phyloP scores from a whole-genome alignment of 2,888 invertebrate genomes.

The Eurois occulta region DNA sequence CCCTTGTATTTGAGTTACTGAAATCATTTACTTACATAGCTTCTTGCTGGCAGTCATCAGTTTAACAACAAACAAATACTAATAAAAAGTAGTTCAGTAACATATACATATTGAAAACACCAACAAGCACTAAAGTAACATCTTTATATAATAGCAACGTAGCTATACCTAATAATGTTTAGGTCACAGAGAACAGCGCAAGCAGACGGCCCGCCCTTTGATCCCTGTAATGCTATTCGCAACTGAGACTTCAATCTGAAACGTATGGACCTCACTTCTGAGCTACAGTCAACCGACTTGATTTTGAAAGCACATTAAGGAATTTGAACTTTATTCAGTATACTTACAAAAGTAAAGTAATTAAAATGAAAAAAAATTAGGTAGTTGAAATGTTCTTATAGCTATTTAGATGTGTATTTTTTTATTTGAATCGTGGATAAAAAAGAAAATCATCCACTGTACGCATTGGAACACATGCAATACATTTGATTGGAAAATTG shows the following conservation, averaged over 20 bases:
- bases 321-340: not conserved
- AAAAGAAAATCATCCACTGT: not conserved
- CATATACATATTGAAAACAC: too few species aligned
- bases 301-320: not conserved
- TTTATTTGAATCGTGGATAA: not conserved
- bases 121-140: not conserved
- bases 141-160: not conserved
- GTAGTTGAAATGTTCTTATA: not conserved
- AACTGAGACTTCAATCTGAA: constrained; percentile 33
- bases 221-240: constrained; percentile 18
- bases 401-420: not conserved
- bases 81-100: too few species aligned
- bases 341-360: not conserved
- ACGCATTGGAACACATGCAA: not conserved
- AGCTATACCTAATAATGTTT: not conserved
- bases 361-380: too few species aligned
- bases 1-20: not conserved
- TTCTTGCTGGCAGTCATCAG: not conserved
- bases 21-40: not conserved
- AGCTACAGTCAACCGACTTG: not conserved
- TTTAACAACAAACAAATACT: too few species aligned
- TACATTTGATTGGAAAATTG: too few species aligned
- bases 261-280: constrained; percentile 12
- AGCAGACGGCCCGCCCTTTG: constrained; percentile 10
- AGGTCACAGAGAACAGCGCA: not conserved